Evolutionary conservation across 1,140 invertebrate species (phyloP), one percentile per base, ranked within the genome.

Genomic region (Diploscapter pachys): DNA sequence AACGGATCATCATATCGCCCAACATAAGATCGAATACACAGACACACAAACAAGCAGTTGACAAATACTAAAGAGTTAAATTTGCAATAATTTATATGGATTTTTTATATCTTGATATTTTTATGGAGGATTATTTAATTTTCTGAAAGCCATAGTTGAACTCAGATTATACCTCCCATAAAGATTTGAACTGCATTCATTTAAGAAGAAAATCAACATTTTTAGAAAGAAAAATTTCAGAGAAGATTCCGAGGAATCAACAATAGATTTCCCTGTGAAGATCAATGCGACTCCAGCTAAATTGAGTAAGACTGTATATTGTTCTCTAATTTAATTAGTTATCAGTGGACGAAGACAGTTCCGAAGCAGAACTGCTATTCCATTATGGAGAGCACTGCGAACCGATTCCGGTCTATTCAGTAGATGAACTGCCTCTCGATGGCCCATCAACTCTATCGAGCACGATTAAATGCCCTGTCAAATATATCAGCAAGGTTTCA

Each of bases 381-480:
- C 76, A 77, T 52, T 78, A 74, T 55, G 76, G 76, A 5, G 50
- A 57, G 13, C 63, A 56, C 11, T 64, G 63, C n/a, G 59, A 62
- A 11, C 73, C 74, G 4, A 59, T 77, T 50, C 76, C 76, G 8
- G 76, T 77, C 6, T 77, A 57, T 51, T 77, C 69, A 31, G 76
- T 73, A 8, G 76, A 75, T 11, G 54, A 62, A 13, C 53, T 53
- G 59, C 76, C 76, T n/a, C 52, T 77, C n/a, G 76, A 77, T 61
- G n/a, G 49, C 54, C 66, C 61, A 8, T 78, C 73, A 11, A 73
- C 76, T 6, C 68, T 77, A 48, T 65, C 67, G 13, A 77, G 72
- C 55, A 78, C 73, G n/a, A 62, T 77, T 6, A 74, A 77, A 8
- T 77, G 76, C 63, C 76, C 76, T 55, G 76, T 77, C 6, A 77